phyloP scores from a whole-genome alignment of 2,113 vertebrate genomes.

The Orycteropus afer region DNA sequence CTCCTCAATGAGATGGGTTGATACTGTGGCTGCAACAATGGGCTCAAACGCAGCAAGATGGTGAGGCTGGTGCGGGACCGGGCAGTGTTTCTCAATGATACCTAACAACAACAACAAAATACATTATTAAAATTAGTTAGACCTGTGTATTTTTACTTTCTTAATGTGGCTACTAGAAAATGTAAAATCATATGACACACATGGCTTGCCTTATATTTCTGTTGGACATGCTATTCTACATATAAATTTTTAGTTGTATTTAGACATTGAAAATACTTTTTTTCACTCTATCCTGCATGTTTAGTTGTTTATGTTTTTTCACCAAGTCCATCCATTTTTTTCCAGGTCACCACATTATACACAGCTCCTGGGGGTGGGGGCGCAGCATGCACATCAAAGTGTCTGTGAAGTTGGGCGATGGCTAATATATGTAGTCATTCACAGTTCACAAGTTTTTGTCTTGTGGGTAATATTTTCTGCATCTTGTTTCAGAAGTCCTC shows the following conservation, averaged over 20 bases:
- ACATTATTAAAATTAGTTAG: too few species aligned
- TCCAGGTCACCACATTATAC: not conserved
- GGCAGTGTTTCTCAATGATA: too few species aligned
- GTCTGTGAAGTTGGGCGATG: not conserved
- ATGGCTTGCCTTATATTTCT: not conserved
- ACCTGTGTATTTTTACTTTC: too few species aligned
- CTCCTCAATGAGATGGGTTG: too few species aligned
- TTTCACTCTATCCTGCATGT: not conserved
- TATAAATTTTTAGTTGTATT: conserved; percentile 26
- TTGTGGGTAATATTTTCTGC: not conserved
- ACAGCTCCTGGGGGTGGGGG: not conserved
- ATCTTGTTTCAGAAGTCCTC: conserved; percentile 27
- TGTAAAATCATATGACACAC: not conserved
- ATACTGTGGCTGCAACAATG: too few species aligned
- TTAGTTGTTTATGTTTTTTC: conserved; percentile 10
- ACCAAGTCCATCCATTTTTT: not conserved
- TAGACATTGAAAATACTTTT: conserved; percentile 15
- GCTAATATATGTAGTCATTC: not conserved
- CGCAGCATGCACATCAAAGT: not conserved
- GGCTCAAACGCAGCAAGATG: too few species aligned
- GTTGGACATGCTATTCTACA: not conserved
- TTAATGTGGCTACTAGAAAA: conserved; percentile 32
- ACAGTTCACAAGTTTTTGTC: not conserved
- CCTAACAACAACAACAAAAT: too few species aligned
- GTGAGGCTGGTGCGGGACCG: too few species aligned